Evolutionary conservation across 2,113 vertebrate genomes (phyloP).

Genomic region (Tragelaphus scriptus): DNA sequence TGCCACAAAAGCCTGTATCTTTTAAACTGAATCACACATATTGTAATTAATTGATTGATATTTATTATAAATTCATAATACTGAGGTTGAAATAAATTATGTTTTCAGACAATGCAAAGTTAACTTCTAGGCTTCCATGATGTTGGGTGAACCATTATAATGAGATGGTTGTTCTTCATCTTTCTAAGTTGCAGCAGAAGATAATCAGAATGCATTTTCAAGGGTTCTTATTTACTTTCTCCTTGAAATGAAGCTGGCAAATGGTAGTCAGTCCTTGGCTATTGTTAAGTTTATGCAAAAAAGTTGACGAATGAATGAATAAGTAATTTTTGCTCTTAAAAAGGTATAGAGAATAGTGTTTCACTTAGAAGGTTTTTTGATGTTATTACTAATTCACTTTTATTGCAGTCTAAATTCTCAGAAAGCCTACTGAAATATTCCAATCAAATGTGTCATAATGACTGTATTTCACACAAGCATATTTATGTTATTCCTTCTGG

Average conservation of each 20-base stretch:
- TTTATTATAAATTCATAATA: not conserved
- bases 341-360: not conserved
- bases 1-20: not conserved
- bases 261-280: not conserved
- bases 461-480: not conserved
- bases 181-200: not conserved
- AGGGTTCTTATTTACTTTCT: not conserved
- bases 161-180: fast-evolving
- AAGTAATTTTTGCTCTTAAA: not conserved
- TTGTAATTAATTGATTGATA: not conserved
- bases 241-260: not conserved
- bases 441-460: not conserved
- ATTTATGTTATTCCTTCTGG: not conserved
- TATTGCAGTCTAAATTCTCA: not conserved
- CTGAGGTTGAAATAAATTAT: not conserved
- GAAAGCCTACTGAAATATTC: not conserved
- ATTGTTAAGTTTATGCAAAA: not conserved
- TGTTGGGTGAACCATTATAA: not conserved
- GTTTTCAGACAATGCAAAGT: not conserved
- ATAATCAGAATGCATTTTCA: not conserved
- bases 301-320: not conserved
- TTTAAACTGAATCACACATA: not conserved
- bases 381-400: not conserved
- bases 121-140: not conserved
- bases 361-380: not conserved